Conservation (phyloP, 2,888 invertebrate genomes). For the Troilus luridus region DNA sequence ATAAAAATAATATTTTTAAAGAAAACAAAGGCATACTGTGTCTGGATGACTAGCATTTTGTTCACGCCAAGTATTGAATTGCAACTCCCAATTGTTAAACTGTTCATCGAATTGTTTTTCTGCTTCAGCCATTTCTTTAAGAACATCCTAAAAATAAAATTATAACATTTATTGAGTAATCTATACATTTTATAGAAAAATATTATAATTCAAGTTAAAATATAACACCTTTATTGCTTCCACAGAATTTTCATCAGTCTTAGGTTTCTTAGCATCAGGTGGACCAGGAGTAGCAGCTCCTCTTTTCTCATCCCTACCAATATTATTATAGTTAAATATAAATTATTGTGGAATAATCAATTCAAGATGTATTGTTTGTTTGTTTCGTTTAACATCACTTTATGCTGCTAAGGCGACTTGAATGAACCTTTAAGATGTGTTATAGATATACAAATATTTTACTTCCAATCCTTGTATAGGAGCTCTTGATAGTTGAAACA, state of each 20-base stretch:
- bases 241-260: conserved; percentile 55
- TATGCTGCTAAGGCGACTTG: no score
- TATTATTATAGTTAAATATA: background rate
- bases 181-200: background rate
- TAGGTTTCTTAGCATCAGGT: conserved; percentile 61
- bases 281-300: conserved; percentile 51
- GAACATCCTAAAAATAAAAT: conserved; percentile 63
- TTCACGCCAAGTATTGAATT: conserved; percentile 91
- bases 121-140: conserved; percentile 72
- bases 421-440: background rate
- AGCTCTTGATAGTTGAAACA: background rate
- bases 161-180: no score
- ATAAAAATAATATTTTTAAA: background rate
- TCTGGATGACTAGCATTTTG: conserved; percentile 94
- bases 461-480: background rate
- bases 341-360: no score
- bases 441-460: background rate
- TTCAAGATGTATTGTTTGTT: no score
- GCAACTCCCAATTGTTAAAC: conserved; percentile 92
- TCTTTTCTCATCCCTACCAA: conserved; percentile 60
- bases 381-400: no score
- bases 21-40: conserved; percentile 72
- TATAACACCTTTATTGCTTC: conserved; percentile 50
- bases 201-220: background rate
- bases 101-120: conserved; percentile 90